Evolutionary conservation across 2,797 vertebrate genomes (phyloP).

Genomic region (Myotis myotis): DNA sequence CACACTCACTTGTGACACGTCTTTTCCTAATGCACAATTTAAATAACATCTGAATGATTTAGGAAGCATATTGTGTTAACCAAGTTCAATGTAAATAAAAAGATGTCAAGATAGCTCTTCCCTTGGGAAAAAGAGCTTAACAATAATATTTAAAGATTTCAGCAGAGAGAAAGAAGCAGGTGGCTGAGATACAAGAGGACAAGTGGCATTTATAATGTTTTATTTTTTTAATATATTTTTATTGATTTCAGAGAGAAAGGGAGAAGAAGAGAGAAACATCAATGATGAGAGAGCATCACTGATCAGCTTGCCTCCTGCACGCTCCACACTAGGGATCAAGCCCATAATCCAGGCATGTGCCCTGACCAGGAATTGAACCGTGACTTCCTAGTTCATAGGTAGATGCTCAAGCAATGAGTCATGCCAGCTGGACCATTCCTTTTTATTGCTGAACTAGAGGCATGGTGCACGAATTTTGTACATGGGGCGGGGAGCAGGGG

Average conservation of each 20-base stretch:
- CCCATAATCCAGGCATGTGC: too few relatives aligned
- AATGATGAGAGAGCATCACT: too few relatives aligned
- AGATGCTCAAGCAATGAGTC: too few relatives aligned
- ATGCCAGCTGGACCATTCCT: too few relatives aligned
- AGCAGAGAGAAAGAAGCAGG: conserved; percentile 19
- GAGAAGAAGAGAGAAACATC: too few relatives aligned
- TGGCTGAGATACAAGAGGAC: not conserved
- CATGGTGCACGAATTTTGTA: too few relatives aligned
- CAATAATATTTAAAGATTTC: conserved; percentile 26
- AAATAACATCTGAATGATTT: conserved; percentile 37
- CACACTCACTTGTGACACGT: not conserved
- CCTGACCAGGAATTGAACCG: too few relatives aligned
- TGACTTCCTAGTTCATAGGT: too few relatives aligned
- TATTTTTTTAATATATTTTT: not conserved
- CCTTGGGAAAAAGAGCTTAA: not conserved
- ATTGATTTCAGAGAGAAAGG: not conserved
- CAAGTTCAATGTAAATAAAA: conserved; percentile 29
- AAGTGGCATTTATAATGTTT: not conserved
- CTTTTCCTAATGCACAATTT: not conserved
- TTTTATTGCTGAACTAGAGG: too few relatives aligned
- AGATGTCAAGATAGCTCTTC: conserved; percentile 3
- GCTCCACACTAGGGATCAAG: too few relatives aligned
- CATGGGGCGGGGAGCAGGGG: too few relatives aligned
- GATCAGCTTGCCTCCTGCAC: too few relatives aligned
- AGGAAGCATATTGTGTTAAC: not conserved